A percentile compares a stretch with the other conserved stretches of the same genome.
Evolutionary conservation across 2,888 invertebrate species (phyloP).

Genomic region (Drepanosiphum platanoidis): DNA sequence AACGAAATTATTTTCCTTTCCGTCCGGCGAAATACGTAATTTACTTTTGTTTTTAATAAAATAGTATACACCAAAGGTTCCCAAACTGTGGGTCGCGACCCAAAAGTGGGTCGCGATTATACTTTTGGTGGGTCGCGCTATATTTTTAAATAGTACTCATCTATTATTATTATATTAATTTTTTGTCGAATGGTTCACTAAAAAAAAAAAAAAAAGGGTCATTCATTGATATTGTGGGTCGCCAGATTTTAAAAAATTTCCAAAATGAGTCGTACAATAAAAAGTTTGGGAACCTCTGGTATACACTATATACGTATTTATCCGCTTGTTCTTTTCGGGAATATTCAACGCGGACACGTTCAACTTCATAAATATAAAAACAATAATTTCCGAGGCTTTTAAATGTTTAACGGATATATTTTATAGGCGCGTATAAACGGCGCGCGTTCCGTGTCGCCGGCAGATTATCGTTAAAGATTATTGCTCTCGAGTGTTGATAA

Average conservation of each 20-base stretch:
- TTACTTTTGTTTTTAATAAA: conserved; percentile 14
- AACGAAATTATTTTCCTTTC: not conserved
- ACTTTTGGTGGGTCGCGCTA: too few species aligned
- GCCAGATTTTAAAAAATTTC: too few species aligned
- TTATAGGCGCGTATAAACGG: not conserved
- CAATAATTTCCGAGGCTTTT: not conserved
- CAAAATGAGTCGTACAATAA: too few species aligned
- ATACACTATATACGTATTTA: too few species aligned
- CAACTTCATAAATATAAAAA: conserved; percentile 42
- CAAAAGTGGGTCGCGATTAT: too few species aligned
- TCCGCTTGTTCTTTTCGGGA: conserved; percentile 1
- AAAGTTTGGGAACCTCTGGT: too few species aligned
- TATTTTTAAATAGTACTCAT: too few species aligned
- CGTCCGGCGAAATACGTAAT: not conserved
- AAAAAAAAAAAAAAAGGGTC: too few species aligned
- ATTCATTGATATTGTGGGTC: too few species aligned
- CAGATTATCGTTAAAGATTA: conserved; percentile 9
- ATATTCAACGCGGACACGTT: not conserved
- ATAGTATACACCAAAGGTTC: not conserved
- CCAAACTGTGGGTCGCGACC: too few species aligned
- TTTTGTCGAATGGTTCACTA: too few species aligned
- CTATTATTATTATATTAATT: too few species aligned
- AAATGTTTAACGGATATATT: conserved; percentile 31
- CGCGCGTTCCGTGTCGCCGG: conserved; percentile 20
- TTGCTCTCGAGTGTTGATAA: conserved; percentile 4